These are phyloP conservation scores for pig (Sus scrofa) DNA, from an alignment of 2,113 vertebrate genomes.

Conservation along the genomic window T2T-Sscrofa CM000819.6:620001-620500, in stretches of 20 bases:
- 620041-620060: background rate
- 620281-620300: too few species aligned
- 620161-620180: background rate
- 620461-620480: background rate
- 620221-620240: rapidly evolving
- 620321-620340: background rate
- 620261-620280: too few species aligned
- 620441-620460: background rate
- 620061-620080: too few species aligned
- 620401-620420: background rate
- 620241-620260: background rate
- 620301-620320: background rate
- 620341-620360: rapidly evolving
- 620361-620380: too few species aligned
- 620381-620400: background rate
- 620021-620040: background rate
- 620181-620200: rapidly evolving
- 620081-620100: too few species aligned
- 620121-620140: background rate
- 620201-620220: rapidly evolving
- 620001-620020: background rate
- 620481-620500: background rate
- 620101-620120: background rate
- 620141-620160: too few species aligned
- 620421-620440: background rate